Evolutionary conservation across 2,888 invertebrate genomes (phyloP), one percentile per base, ranked within the genome.

Genomic region (Urechis unicinctus): DNA sequence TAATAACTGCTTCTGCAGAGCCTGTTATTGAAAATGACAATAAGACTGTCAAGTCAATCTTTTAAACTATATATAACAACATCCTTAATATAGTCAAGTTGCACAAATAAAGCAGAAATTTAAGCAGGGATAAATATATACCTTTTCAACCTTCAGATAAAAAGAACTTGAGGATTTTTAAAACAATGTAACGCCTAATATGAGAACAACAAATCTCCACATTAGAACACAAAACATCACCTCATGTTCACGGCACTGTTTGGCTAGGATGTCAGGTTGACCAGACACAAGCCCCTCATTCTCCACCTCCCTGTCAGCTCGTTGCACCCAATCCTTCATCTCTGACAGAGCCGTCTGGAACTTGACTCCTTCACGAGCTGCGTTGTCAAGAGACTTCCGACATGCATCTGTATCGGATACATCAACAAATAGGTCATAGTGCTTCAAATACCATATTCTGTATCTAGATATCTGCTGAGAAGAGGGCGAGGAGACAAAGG

Each of bases 321-420:
- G 86, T 4, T 87, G 85, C 5, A 96, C 82, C 94, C 95, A 94
- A 57, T 91, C 90, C 3, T 93, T 83, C 0, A 91, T 90, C 66
- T 89, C 88, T 3, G 91, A 86, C 68, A 94, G 91, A 53, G 87
- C 88, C 66, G 88, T 89, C 69, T 90, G 90, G 67, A 96, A 88
- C 75, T 93, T 91, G 55, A 91, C 86, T 0, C 91, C 92, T 72
- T 94, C 94, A 68, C 82, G 81, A 30, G 88, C 81, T 24, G 87
- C 86, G 1, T 86, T 88, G 74, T 95, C 94, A 28, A 94, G 85
- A 78, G 94, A 92, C 0, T 92, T 91, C 78, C 92, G 91, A 6
- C 71, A 61, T 41, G 68, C 70, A 55, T 66, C 60, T 59, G 45
- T 21, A 44, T 4, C 5, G 44, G 0, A 2, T 2, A 42, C 1